Conservation (phyloP, 2,797 vertebrate species). For the Ctenopoma kingsleyae region DNA sequence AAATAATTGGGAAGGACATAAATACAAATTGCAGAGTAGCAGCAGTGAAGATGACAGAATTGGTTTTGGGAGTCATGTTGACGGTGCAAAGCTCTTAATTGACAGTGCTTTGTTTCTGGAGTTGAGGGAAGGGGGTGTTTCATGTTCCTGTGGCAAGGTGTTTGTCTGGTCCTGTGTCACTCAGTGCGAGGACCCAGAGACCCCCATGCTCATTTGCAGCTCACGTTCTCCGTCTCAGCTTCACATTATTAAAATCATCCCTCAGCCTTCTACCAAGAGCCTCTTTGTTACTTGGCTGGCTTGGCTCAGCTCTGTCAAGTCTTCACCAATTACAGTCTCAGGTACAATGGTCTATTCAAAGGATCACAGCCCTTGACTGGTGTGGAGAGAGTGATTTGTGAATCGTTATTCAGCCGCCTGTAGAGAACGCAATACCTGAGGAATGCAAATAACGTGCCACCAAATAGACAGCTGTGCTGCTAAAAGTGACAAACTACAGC, state of each 20-base stretch:
- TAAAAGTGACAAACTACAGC: slow-evolving; percentile 91
- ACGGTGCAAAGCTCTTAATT: slow-evolving; percentile 83
- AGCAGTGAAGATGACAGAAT: slow-evolving; percentile 77
- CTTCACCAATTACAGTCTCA: slow-evolving; percentile 99
- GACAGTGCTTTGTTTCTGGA: slow-evolving; percentile 84
- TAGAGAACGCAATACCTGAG: slow-evolving; percentile 97
- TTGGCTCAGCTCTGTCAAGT: slow-evolving; percentile 97
- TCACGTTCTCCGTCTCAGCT: slow-evolving; percentile 91
- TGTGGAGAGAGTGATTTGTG: slow-evolving; percentile 98
- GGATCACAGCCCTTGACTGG: slow-evolving; percentile 98
- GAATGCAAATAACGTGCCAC: slow-evolving; percentile 98
- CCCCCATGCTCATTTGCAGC: slow-evolving; percentile 96
- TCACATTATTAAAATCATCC: slow-evolving; percentile 99
- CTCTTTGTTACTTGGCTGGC: slow-evolving; percentile 98
- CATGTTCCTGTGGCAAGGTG: slow-evolving; percentile 86
- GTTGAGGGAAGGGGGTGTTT: slow-evolving; percentile 84
- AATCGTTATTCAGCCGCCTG: slow-evolving; percentile 98
- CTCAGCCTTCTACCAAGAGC: slow-evolving; percentile 95
- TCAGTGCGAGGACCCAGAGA: slow-evolving; percentile 96
- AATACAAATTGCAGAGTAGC: slow-evolving; percentile 72
- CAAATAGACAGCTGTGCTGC: slow-evolving; percentile 90
- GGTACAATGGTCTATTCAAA: slow-evolving; percentile 99
- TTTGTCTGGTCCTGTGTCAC: slow-evolving; percentile 95
- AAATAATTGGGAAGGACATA: slow-evolving; percentile 84
- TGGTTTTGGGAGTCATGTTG: slow-evolving; percentile 76